A percentile compares a stretch with the other conserved stretches of the same genome.
phyloP scores from a whole-genome alignment of 2,888 invertebrate species.

The Dendrolimus pini region DNA sequence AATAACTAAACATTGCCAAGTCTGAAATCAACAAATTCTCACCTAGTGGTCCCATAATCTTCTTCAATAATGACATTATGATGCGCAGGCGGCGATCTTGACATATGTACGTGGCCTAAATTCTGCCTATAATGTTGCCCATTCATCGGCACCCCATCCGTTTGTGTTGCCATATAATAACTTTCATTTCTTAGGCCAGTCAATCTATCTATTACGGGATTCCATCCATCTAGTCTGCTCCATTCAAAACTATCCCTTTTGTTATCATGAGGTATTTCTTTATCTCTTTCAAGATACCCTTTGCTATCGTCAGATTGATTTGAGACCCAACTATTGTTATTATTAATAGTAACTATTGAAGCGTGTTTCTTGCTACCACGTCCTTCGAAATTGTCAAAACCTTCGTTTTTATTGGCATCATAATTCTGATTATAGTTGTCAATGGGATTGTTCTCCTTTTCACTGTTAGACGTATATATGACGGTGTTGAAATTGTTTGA shows the following conservation, averaged over 20 bases:
- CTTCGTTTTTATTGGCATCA: constrained; percentile 36
- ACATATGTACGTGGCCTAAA: constrained; percentile 59
- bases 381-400: constrained; percentile 43
- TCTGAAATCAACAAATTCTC: constrained; percentile 6
- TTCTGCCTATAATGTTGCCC: constrained; percentile 58
- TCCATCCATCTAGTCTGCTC: constrained; percentile 82
- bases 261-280: constrained; percentile 64
- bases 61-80: constrained; percentile 81
- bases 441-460: constrained; percentile 55
- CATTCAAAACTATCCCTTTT: constrained; percentile 76
- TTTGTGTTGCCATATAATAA: constrained; percentile 89
- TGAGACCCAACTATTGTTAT: constrained; percentile 69
- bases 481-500: constrained; percentile 66
- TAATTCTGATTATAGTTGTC: constrained; percentile 36
- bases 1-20: too few relatives aligned
- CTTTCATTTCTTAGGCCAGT: constrained; percentile 92
- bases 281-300: constrained; percentile 65
- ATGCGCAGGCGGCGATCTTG: constrained; percentile 63
- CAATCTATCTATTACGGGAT: constrained; percentile 92
- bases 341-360: constrained; percentile 67
- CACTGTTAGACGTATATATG: constrained; percentile 58
- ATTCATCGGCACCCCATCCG: constrained; percentile 73
- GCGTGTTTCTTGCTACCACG: constrained; percentile 60
- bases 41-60: constrained; percentile 67
- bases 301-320: constrained; percentile 71